A percentile compares a stretch with the other conserved stretches of the same genome.
Conservation (phyloP, 1,140 invertebrate genomes). For the Drosophila sp. region DNA sequence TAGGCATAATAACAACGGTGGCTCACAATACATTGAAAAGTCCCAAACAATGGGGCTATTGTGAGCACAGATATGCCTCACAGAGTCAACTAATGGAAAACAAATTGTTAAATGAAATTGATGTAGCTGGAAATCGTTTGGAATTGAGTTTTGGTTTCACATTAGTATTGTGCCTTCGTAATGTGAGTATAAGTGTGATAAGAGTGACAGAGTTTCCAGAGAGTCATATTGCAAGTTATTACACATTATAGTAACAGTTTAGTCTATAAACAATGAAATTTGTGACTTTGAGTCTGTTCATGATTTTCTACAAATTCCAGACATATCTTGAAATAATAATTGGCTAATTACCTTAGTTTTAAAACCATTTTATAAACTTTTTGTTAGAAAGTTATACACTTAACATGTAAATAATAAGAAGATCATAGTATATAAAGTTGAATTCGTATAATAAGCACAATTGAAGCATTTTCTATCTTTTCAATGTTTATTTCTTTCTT, state of each 20-base stretch:
- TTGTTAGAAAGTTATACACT: no score
- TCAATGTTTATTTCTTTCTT: background rate
- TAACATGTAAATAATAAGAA: no score
- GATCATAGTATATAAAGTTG: no score
- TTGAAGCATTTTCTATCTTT: no score
- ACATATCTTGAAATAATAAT: background rate
- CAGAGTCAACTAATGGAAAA: conserved; percentile 61
- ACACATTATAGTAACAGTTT: conserved; percentile 3
- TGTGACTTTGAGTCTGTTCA: conserved; percentile 6
- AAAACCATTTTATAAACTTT: no score
- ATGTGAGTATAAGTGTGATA: conserved; percentile 1
- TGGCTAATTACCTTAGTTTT: no score
- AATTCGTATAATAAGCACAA: no score
- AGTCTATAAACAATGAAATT: conserved; percentile 12
- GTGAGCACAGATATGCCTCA: conserved; percentile 33
- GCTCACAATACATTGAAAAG: conserved; percentile 12
- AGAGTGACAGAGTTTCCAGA: conserved; percentile 16
- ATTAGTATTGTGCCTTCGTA: conserved; percentile 7
- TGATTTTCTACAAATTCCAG: background rate
- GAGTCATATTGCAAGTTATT: background rate
- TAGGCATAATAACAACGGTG: conserved; percentile 72
- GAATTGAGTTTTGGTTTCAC: conserved; percentile 3
- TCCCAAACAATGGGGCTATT: conserved; percentile 52
- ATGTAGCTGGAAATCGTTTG: conserved; percentile 46
- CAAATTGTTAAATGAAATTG: conserved; percentile 72